phyloP scores from a whole-genome alignment of 2,113 vertebrate genomes.

The Poeciliopsis retropinna region DNA sequence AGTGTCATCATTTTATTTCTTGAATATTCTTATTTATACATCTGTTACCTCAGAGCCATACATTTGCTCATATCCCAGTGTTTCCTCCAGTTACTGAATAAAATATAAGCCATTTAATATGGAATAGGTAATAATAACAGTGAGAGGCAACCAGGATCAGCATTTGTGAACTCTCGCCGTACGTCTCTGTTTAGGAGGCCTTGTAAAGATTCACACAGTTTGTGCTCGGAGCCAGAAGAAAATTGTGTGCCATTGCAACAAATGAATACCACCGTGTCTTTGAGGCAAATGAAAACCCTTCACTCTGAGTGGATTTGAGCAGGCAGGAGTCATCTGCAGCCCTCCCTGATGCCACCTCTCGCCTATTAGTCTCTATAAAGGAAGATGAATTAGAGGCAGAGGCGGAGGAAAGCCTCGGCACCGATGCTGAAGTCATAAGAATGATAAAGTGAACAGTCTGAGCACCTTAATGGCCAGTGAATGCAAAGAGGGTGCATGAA shows the following conservation, averaged over 20 bases:
- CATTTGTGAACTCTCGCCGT: slow-evolving; percentile 27
- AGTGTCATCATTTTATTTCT: background rate
- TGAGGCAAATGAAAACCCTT: slow-evolving; percentile 74
- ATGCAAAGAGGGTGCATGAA: slow-evolving; percentile 54
- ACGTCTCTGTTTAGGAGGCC: slow-evolving; percentile 49
- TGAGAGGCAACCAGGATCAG: slow-evolving; percentile 21
- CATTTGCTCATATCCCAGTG: background rate
- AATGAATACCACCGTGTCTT: slow-evolving; percentile 69
- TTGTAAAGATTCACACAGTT: slow-evolving; percentile 42
- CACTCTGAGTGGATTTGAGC: slow-evolving; percentile 64
- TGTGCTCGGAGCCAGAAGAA: slow-evolving; percentile 54
- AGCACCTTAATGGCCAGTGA: slow-evolving; percentile 67
- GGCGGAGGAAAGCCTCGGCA: slow-evolving; percentile 71
- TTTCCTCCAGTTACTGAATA: slow-evolving; percentile 20
- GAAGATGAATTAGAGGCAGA: slow-evolving; percentile 82
- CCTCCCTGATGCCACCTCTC: slow-evolving; percentile 71
- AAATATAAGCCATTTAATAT: slow-evolving; percentile 43
- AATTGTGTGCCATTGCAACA: slow-evolving; percentile 69
- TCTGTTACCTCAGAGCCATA: background rate
- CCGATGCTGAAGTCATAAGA: slow-evolving; percentile 79
- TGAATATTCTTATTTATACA: background rate
- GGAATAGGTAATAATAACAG: slow-evolving; percentile 29
- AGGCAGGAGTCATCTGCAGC: slow-evolving; percentile 60
- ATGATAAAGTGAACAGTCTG: slow-evolving; percentile 81
- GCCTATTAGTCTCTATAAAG: slow-evolving; percentile 86